Evolutionary conservation across 2,888 invertebrate genomes (phyloP).

Genomic region (Pseudococcus longispinus): DNA sequence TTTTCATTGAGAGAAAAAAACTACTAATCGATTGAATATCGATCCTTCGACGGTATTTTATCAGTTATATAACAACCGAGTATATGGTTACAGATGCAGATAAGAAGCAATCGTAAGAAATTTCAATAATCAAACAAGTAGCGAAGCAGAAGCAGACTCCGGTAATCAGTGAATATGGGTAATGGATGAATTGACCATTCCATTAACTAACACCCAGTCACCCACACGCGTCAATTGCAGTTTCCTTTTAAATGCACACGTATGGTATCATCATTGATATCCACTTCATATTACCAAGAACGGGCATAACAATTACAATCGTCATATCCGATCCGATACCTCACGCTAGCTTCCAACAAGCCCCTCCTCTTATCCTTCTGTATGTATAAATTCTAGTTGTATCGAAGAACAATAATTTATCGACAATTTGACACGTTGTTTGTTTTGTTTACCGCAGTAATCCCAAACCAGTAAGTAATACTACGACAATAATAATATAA

Average conservation of each 20-base stretch:
- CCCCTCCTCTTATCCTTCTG: not conserved
- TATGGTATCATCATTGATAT: not conserved
- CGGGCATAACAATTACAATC: not conserved
- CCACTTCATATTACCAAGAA: not conserved
- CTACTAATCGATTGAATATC: not conserved
- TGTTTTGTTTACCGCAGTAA: not conserved
- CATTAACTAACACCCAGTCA: not conserved
- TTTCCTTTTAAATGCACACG: not conserved
- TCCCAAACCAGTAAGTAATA: not conserved
- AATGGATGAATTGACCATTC: not conserved
- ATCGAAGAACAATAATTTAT: not conserved
- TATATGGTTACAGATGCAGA: too few relatives aligned
- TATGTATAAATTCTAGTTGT: not conserved
- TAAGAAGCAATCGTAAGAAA: too few relatives aligned
- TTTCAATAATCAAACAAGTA: too few relatives aligned
- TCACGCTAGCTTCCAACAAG: not conserved
- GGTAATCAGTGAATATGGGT: not conserved
- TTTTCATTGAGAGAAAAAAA: not conserved
- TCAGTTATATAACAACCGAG: not conserved
- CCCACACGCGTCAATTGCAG: not conserved
- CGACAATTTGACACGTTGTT: constrained; percentile 1
- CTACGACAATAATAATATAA: not conserved
- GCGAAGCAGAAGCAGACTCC: too few relatives aligned
- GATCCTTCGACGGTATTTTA: not conserved
- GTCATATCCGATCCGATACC: not conserved